These are phyloP conservation scores for Erpobdella octoculata DNA, from an alignment of 2,888 invertebrate genomes.

Conservation along the genomic window DNA sequence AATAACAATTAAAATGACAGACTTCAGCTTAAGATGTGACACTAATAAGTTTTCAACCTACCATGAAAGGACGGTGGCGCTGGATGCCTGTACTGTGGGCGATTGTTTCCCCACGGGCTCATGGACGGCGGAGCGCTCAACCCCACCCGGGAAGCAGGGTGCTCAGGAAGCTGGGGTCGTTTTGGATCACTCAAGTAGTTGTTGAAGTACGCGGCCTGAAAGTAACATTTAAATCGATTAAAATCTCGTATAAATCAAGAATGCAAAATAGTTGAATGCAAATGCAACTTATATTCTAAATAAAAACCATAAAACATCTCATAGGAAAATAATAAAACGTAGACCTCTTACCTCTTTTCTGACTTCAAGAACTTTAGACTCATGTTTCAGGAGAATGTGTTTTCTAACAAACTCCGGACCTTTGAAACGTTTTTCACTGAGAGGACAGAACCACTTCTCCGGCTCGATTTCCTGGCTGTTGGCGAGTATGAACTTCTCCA, in stretches of 20 bases:
- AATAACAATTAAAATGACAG: no score
- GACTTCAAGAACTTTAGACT: conserved; percentile 90
- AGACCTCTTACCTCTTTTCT: conserved; percentile 72
- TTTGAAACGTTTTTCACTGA: conserved; percentile 97
- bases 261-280: no score
- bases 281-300: no score
- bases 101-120: conserved; percentile 26
- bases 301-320: not conserved
- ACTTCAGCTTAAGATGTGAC: no score
- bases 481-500: conserved; percentile 67
- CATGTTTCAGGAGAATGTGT: conserved; percentile 94
- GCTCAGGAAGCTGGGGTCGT: conserved; percentile 81
- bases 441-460: conserved; percentile 95
- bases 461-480: conserved; percentile 93
- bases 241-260: no score
- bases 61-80: not conserved
- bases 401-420: conserved; percentile 95
- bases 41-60: no score
- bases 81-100: conserved; percentile 29
- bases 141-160: conserved; percentile 44
- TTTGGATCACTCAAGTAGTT: conserved; percentile 87
- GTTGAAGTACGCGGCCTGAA: conserved; percentile 86
- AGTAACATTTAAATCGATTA: not conserved
- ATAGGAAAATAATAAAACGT: no score
- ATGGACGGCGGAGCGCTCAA: conserved; percentile 45